Percentiles rank a stretch among this genome's conserved stretches.
phyloP scores from a whole-genome alignment of 1,140 invertebrate genomes.

The Lepidostoma basale region DNA sequence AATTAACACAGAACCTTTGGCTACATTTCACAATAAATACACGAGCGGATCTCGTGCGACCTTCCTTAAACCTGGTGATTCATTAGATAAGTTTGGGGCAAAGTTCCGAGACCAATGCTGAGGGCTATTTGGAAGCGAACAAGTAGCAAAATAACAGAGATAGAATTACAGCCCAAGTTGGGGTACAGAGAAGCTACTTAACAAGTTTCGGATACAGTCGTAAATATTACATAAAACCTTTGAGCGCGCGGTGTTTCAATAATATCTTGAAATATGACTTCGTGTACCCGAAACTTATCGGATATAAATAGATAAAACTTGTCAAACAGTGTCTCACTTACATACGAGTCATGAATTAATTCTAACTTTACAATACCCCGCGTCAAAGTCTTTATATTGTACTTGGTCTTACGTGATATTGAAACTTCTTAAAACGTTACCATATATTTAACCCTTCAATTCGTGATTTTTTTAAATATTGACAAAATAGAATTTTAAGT shows the following conservation, averaged over 20 bases:
- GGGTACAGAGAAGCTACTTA: background rate
- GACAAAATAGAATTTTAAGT: no score
- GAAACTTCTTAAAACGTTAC: no score
- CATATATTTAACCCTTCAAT: no score
- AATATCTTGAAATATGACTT: no score
- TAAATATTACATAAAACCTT: constrained; percentile 13
- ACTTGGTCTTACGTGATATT: no score
- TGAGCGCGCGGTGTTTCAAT: background rate
- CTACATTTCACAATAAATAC: constrained; percentile 26
- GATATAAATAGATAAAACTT: no score
- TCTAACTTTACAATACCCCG: no score
- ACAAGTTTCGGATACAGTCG: constrained; percentile 7
- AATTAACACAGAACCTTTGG: constrained; percentile 12
- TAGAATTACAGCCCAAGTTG: constrained; percentile 29
- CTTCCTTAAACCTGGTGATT: constrained; percentile 29
- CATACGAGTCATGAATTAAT: no score
- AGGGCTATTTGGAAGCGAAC: constrained; percentile 27
- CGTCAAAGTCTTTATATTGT: no score
- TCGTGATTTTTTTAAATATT: no score
- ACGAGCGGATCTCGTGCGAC: background rate
- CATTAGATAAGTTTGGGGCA: constrained; percentile 37
- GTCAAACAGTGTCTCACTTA: no score
- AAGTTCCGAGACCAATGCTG: constrained; percentile 30
- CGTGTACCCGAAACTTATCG: no score
- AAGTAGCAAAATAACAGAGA: constrained; percentile 21